These are phyloP conservation scores for Herpetotheres cachinnans DNA, from an alignment of 2,113 vertebrate species.

Conservation along the genomic window DNA sequence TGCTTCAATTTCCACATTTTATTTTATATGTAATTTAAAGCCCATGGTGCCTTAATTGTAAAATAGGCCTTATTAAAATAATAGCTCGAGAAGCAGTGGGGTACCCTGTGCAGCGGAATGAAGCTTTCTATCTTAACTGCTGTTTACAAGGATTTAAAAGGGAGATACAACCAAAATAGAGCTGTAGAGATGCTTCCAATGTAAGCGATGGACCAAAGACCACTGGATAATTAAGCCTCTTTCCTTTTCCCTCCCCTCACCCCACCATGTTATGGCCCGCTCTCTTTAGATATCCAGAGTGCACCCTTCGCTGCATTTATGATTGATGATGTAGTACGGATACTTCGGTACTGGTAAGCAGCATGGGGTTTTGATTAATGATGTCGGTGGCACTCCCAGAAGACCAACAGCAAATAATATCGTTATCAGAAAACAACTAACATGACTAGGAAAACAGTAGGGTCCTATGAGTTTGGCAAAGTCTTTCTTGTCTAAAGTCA, in stretches of 20 bases:
- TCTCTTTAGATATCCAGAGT: slow-evolving; percentile 72
- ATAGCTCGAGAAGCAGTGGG: slow-evolving; percentile 80
- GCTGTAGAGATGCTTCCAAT: slow-evolving; percentile 71
- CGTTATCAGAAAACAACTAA: slow-evolving; percentile 71
- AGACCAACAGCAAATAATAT: slow-evolving; percentile 75
- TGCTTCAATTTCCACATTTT: slow-evolving; percentile 82
- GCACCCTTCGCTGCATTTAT: slow-evolving; percentile 75
- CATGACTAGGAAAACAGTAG: slow-evolving; percentile 33
- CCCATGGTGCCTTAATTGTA: slow-evolving; percentile 84
- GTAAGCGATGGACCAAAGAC: slow-evolving; percentile 75
- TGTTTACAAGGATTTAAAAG: slow-evolving; percentile 80
- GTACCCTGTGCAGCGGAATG: slow-evolving; percentile 64
- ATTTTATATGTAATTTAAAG: slow-evolving; percentile 85
- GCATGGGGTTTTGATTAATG: slow-evolving; percentile 80
- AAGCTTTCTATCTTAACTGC: slow-evolving; percentile 73
- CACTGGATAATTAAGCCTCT: slow-evolving; percentile 71
- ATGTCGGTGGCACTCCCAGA: slow-evolving; percentile 72
- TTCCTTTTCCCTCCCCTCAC: slow-evolving; percentile 60
- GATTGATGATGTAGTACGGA: slow-evolving; percentile 80
- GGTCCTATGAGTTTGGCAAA: neutral
- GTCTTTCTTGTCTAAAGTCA: neutral
- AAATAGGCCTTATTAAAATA: slow-evolving; percentile 86
- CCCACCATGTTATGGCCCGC: slow-evolving; percentile 55
- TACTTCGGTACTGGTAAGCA: slow-evolving; percentile 71
- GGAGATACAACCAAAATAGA: slow-evolving; percentile 70